Conservation (phyloP, 2,888 invertebrate species). For the Dusona sp. region DNA sequence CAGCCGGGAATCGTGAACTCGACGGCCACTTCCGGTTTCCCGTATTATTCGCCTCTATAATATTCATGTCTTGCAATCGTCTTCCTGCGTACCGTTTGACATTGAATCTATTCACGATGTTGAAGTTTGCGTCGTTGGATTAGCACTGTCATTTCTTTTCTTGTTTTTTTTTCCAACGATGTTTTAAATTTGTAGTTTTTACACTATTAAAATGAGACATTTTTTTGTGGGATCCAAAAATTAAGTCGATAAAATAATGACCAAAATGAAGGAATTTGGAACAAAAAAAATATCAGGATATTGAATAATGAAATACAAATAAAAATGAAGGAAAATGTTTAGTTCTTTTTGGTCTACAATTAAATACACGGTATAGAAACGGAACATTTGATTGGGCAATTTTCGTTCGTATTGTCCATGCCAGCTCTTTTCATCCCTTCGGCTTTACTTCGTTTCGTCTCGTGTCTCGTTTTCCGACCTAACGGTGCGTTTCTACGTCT, state of each 20-base stretch:
- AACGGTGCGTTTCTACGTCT: background rate
- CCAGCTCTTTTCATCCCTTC: background rate
- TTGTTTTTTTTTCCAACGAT: background rate
- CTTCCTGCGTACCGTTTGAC: background rate
- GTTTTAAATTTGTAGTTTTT: no score
- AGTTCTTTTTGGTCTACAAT: background rate
- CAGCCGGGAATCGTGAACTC: slow-evolving; percentile 49
- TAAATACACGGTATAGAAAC: background rate
- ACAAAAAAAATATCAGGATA: no score
- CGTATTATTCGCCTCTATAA: slow-evolving; percentile 4
- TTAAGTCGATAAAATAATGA: no score
- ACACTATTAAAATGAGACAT: no score
- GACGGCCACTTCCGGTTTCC: slow-evolving; percentile 67
- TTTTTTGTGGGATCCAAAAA: no score
- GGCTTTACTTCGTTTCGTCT: slow-evolving; percentile 34
- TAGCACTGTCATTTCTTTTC: background rate
- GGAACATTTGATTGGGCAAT: background rate
- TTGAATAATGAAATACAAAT: background rate
- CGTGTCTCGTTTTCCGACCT: background rate
- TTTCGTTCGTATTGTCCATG: background rate
- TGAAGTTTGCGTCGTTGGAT: background rate
- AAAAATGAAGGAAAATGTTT: background rate
- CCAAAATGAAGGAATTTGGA: background rate
- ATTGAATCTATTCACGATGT: background rate
- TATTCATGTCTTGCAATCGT: background rate